phyloP scores from a whole-genome alignment of 2,113 vertebrate species.

The Peromyscus californicus region DNA sequence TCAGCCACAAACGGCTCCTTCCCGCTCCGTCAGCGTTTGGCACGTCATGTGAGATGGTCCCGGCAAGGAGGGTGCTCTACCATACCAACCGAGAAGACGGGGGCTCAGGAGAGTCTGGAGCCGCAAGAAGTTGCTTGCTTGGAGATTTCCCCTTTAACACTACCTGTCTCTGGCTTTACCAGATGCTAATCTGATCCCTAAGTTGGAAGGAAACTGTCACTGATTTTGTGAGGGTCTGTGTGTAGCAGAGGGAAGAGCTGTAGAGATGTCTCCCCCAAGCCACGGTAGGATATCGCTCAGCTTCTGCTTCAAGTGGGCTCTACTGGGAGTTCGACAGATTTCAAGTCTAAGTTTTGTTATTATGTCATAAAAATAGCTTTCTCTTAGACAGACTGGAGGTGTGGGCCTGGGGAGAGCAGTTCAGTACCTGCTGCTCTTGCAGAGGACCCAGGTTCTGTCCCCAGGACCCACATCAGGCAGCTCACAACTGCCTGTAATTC shows the following conservation, averaged over 20 bases:
- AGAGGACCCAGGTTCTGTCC: background rate
- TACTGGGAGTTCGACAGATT: background rate
- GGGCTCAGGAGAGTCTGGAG: background rate
- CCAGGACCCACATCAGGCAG: background rate
- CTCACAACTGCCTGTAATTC: background rate
- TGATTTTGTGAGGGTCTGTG: background rate
- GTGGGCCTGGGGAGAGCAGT: too few relatives aligned
- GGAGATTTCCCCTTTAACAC: background rate
- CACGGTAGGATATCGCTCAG: accelerated
- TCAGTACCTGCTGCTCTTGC: background rate
- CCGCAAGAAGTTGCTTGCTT: background rate
- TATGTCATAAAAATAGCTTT: slow-evolving; percentile 15
- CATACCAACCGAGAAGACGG: background rate
- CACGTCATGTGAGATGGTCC: background rate
- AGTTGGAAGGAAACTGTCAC: background rate
- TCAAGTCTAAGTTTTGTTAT: background rate
- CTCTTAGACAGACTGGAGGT: too few relatives aligned
- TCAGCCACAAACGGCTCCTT: background rate
- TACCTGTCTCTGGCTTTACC: background rate
- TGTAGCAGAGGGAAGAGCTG: background rate
- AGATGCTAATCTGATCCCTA: background rate
- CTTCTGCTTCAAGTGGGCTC: background rate
- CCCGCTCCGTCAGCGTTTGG: background rate
- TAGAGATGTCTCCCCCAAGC: background rate
- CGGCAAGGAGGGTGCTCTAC: background rate